A percentile compares a stretch with the other conserved stretches of the same genome.
Conservation (phyloP, 2,113 vertebrate species). For the Bucco capensis region DNA sequence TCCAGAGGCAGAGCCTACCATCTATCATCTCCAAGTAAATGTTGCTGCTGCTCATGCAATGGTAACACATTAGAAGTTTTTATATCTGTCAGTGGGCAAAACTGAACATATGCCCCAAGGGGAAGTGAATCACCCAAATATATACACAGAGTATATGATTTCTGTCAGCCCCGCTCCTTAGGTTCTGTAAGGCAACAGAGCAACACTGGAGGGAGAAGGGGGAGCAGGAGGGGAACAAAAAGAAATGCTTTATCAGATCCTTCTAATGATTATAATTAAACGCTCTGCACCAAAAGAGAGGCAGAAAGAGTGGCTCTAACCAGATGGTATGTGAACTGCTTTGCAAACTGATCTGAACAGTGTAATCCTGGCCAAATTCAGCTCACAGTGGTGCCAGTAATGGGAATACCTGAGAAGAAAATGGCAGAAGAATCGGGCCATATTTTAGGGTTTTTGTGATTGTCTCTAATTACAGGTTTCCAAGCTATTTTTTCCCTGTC, state of each 20-base stretch:
- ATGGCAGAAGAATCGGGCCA: background rate
- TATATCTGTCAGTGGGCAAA: background rate
- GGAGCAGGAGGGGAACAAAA: background rate
- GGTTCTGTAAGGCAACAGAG: background rate
- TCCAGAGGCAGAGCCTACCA: background rate
- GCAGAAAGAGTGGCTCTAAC: background rate
- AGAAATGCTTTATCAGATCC: background rate
- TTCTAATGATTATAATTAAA: conserved; percentile 55
- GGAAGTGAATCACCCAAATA: conserved; percentile 35
- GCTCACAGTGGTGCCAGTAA: background rate
- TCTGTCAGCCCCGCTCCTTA: background rate
- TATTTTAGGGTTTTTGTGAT: background rate
- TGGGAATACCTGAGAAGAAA: conserved; percentile 48
- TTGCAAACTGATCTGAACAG: background rate
- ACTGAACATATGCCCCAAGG: background rate
- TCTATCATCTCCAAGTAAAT: background rate
- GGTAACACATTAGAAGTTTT: background rate
- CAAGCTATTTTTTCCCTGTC: conserved; percentile 9
- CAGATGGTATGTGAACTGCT: background rate
- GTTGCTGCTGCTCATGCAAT: background rate
- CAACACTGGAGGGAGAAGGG: background rate
- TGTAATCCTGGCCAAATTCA: background rate
- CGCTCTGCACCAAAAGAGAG: background rate
- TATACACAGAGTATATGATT: background rate
- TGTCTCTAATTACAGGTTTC: conserved; percentile 20